Evolutionary conservation across 2,113 vertebrate genomes (phyloP).

Genomic region (Choloepus hoffmanni): DNA sequence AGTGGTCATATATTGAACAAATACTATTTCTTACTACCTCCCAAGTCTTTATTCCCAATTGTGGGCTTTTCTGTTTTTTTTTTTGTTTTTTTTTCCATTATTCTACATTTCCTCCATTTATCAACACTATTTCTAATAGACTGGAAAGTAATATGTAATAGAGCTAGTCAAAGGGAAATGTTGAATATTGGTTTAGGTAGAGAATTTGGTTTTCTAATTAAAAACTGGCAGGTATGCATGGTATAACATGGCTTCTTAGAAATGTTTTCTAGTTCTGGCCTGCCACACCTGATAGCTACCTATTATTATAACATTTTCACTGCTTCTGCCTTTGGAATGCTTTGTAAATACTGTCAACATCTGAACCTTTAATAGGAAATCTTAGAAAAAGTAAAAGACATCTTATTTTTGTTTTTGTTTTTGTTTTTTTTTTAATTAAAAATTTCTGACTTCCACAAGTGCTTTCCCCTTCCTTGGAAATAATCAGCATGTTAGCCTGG

Average conservation of each 20-base stretch:
- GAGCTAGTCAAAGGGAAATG: background rate
- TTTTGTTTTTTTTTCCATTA: background rate
- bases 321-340: background rate
- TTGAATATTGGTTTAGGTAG: background rate
- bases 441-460: background rate
- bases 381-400: background rate
- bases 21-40: background rate
- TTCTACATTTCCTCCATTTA: slow-evolving; percentile 4
- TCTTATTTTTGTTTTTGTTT: background rate
- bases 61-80: background rate
- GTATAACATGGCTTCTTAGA: background rate
- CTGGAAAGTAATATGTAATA: background rate
- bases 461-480: slow-evolving; percentile 26
- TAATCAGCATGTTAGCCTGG: background rate
- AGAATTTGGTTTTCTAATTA: background rate
- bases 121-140: background rate
- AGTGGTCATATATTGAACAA: background rate
- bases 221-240: background rate
- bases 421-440: background rate
- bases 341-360: slow-evolving; percentile 6
- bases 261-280: background rate
- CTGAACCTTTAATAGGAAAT: background rate
- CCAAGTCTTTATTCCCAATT: background rate
- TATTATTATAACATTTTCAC: background rate
- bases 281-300: background rate